Evolutionary conservation across 1,140 invertebrate species (phyloP), one percentile per base, ranked within the genome.

Genomic region (Drosophila bocqueti): DNA sequence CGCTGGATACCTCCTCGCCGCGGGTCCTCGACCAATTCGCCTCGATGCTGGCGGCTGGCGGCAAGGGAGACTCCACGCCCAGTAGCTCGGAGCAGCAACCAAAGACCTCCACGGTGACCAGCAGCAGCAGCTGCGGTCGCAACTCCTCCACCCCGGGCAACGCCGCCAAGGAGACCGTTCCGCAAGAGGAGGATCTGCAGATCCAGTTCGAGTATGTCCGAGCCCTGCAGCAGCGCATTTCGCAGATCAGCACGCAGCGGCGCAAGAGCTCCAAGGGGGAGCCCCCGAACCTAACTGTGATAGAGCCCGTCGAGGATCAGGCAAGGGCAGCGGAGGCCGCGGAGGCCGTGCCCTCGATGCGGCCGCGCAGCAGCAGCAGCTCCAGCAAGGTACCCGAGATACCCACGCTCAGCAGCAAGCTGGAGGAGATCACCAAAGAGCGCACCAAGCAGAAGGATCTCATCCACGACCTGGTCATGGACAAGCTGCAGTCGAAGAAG

Each of bases 391-490:
- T 93, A 60, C 90, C 92, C 62, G 92, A 92, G 76, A 92, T 93
- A 71, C 90, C 83, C 59, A 91, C 89, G 42, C 46, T 87, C 18
- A 74, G 75, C 59, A 89, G 89, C 65, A 92, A 84, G 84, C 92
- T 96, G 42, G 95, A 96, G 83, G 95, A 96, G 92, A 94, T 96
- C 13, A 95, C 94, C 10, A 94, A 94, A 83, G 95, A 96, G 83
- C 94, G 96, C 49, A 94, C 94, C 7, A 95, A 96, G 91, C 95
- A 96, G 82, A 96, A 96, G 81, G 95, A 95, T 91, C 91, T 96
- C 4, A 95, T 96, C 68, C 96, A 96, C 81, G 96, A 97, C 91
- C 94, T 97, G 89, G 94, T 97, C 31, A 96, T 97, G 95, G 96
- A 96, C 58, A 96, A 96, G 87, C 94, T 97, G 50, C 94, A 95